These are phyloP conservation scores for Andrena cerasifolii DNA, from an alignment of 1,140 invertebrate species.

Conservation along the genomic window DNA sequence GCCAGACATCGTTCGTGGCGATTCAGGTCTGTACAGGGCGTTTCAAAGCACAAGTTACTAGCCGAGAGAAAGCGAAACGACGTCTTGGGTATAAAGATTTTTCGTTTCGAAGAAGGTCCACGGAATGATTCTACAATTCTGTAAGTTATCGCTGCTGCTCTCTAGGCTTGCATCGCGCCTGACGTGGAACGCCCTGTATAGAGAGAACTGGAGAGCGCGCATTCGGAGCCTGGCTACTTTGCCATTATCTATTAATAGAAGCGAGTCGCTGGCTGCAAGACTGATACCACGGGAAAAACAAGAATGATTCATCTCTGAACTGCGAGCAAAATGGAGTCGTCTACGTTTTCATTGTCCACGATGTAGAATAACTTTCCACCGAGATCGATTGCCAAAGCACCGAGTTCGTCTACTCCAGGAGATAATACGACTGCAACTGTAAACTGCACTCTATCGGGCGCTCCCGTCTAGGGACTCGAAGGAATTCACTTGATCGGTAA, in stretches of 20 bases:
- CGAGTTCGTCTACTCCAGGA: not conserved
- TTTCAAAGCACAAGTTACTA: not conserved
- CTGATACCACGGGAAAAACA: constrained; percentile 6
- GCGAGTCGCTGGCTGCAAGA: constrained; percentile 5
- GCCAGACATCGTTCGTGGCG: not conserved
- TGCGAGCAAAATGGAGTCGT: not conserved
- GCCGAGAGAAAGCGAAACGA: no score
- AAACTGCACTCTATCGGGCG: no score
- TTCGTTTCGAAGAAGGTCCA: not conserved
- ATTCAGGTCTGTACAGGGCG: not conserved
- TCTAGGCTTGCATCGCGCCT: not conserved
- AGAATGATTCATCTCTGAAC: not conserved
- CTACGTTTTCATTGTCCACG: not conserved
- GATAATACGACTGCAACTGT: no score
- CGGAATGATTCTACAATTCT: no score
- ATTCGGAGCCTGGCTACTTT: constrained; percentile 5
- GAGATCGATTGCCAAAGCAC: not conserved
- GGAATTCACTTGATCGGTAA: not conserved
- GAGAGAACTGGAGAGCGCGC: constrained; percentile 20
- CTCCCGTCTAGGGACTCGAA: not conserved
- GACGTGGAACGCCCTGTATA: constrained; percentile 8
- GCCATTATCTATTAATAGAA: constrained; percentile 52
- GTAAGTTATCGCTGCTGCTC: not conserved
- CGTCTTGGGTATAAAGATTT: not conserved
- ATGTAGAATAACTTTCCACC: not conserved